phyloP scores from a whole-genome alignment of 2,113 vertebrate genomes.

The Gadus macrocephalus region DNA sequence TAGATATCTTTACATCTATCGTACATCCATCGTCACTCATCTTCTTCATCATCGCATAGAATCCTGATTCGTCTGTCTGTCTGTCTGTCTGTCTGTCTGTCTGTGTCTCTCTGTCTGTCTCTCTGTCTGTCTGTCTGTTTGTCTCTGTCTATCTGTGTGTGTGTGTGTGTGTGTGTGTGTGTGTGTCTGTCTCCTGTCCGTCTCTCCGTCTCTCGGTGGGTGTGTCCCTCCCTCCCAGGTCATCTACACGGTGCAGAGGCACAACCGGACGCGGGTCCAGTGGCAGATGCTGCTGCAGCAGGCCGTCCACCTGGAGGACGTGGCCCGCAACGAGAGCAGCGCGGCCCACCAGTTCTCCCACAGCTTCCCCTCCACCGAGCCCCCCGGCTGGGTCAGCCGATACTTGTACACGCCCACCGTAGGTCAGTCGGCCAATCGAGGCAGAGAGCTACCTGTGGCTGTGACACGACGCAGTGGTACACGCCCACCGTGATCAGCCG shows the following conservation, averaged over 20 bases:
- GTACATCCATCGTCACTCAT: no score
- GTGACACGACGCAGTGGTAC: constrained; percentile 55
- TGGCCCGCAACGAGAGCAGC: constrained; percentile 92
- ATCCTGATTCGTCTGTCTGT: no score
- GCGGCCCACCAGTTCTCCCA: constrained; percentile 84
- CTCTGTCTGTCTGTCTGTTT: no score
- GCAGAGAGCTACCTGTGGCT: no score
- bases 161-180: neutral
- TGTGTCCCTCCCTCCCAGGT: constrained; percentile 67
- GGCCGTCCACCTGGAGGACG: constrained; percentile 93
- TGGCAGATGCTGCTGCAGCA: constrained; percentile 94
- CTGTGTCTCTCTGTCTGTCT: no score
- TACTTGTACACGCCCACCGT: constrained; percentile 86
- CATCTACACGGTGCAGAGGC: constrained; percentile 92
- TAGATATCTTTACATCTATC: no score
- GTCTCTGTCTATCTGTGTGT: no score
- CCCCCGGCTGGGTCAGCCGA: constrained; percentile 78
- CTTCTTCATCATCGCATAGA: no score
- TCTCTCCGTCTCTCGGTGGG: neutral
- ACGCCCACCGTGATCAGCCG: constrained; percentile 69
- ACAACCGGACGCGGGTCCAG: constrained; percentile 91
- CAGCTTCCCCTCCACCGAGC: constrained; percentile 80
- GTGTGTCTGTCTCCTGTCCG: neutral
- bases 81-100: no score
- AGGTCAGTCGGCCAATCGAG: constrained; percentile 64